Evolutionary conservation across 2,113 vertebrate species (phyloP).

Genomic region (Phaetusa simplex): DNA sequence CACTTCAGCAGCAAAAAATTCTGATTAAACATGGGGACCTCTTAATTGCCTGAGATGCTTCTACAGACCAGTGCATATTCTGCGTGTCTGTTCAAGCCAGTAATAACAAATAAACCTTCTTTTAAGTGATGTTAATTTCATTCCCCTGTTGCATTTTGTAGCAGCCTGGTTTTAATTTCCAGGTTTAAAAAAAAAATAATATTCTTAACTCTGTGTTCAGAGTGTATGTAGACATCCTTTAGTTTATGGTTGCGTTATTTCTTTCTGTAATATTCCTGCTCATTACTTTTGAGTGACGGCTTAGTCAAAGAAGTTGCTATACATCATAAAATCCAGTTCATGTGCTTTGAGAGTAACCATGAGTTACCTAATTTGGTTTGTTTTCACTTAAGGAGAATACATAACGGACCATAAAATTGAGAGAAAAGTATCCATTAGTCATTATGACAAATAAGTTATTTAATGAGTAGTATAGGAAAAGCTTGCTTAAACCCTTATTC

Average conservation of each 20-base stretch:
- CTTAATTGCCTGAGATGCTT: conserved; percentile 66
- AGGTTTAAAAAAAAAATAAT: conserved; percentile 35
- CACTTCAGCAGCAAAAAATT: conserved; percentile 69
- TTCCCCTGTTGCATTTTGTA: conserved; percentile 64
- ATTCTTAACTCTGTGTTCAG: conserved; percentile 57
- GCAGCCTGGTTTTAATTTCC: conserved; percentile 67
- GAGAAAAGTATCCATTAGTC: conserved; percentile 71
- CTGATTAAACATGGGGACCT: conserved; percentile 43
- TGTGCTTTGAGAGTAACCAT: conserved; percentile 71
- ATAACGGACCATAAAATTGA: conserved; percentile 64
- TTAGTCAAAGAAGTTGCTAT: conserved; percentile 74
- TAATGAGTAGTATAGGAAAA: conserved; percentile 63
- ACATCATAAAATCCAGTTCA: conserved; percentile 72
- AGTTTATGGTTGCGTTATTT: conserved; percentile 58
- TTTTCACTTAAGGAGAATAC: conserved; percentile 74
- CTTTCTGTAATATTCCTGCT: conserved; percentile 68
- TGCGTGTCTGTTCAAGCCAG: conserved; percentile 57
- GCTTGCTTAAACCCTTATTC: conserved; percentile 68
- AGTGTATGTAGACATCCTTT: conserved; percentile 67
- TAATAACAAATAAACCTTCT: conserved; percentile 59
- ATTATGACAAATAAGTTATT: conserved; percentile 67
- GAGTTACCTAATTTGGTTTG: conserved; percentile 73
- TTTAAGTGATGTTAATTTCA: conserved; percentile 66
- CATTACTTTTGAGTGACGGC: conserved; percentile 68
- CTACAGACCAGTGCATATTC: conserved; percentile 51